These are phyloP conservation scores for Semnornis frantzii DNA, from an alignment of 2,113 vertebrate genomes.

Conservation along the genomic window DNA sequence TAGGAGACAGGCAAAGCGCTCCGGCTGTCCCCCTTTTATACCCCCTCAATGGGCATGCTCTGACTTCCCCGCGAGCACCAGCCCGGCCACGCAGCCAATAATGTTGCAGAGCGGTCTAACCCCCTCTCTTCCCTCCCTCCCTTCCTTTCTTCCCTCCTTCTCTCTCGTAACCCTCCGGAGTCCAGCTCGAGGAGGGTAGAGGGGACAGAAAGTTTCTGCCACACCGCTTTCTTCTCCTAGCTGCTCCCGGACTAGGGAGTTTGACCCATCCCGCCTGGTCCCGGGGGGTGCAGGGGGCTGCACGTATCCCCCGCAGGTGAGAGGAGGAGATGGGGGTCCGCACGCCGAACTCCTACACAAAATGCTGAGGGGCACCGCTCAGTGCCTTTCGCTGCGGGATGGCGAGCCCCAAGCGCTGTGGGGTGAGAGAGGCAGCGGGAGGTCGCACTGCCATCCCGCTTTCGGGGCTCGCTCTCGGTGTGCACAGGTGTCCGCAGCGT, in stretches of 20 bases:
- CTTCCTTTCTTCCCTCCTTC: constrained; percentile 59
- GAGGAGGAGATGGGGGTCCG: neutral
- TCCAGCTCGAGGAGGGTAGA: constrained; percentile 47
- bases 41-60: constrained; percentile 73
- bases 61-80: constrained; percentile 60
- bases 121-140: constrained; percentile 64
- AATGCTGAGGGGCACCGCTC: neutral
- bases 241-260: neutral
- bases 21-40: constrained; percentile 68
- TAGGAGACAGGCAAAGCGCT: constrained; percentile 62
- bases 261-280: neutral
- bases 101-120: constrained; percentile 74
- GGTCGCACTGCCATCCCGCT: neutral
- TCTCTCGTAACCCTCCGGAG: constrained; percentile 64
- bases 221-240: neutral
- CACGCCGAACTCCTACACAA: neutral
- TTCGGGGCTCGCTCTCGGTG: neutral
- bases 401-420: neutral
- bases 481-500: neutral
- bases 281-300: neutral
- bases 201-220: constrained; percentile 43
- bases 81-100: constrained; percentile 75
- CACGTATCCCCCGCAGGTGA: constrained; percentile 14
- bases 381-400: neutral
- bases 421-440: neutral